These are phyloP conservation scores for Endomychus coccineus DNA, from an alignment of 2,888 invertebrate species.

Conservation along the genomic window DNA sequence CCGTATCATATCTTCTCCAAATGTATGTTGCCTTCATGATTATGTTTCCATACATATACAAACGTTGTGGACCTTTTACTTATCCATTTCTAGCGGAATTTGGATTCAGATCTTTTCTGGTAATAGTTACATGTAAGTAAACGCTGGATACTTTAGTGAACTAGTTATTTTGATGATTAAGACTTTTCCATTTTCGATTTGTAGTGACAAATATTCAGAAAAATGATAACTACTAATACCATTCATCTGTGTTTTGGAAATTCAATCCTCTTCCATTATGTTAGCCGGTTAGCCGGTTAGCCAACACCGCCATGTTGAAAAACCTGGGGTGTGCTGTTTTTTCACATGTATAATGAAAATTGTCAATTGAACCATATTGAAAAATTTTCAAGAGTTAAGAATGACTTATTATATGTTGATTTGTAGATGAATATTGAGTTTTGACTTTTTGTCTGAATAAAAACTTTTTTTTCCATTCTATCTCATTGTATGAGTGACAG, in stretches of 20 bases:
- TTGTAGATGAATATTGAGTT: no score
- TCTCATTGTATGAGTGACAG: no score
- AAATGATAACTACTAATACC: constrained; percentile 8
- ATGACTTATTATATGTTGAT: no score
- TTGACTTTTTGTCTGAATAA: no score
- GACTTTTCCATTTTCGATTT: not conserved
- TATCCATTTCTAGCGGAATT: constrained; percentile 55
- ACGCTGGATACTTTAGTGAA: not conserved
- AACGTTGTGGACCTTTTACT: constrained; percentile 47
- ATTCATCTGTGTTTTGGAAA: constrained; percentile 5
- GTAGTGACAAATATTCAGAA: not conserved
- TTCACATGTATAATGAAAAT: no score
- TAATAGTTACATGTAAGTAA: constrained; percentile 70
- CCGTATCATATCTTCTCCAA: constrained; percentile 82
- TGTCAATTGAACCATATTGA: no score
- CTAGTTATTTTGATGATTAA: not conserved
- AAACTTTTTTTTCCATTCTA: no score
- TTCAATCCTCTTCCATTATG: no score
- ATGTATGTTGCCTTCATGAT: constrained; percentile 85
- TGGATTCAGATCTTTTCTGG: constrained; percentile 57
- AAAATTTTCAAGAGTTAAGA: no score
- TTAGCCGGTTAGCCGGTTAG: no score
- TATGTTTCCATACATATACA: constrained; percentile 63
- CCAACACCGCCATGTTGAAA: no score
- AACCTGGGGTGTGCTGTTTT: no score